phyloP scores from a whole-genome alignment of 2,113 vertebrate genomes.

The Lepisosteus osseus region DNA sequence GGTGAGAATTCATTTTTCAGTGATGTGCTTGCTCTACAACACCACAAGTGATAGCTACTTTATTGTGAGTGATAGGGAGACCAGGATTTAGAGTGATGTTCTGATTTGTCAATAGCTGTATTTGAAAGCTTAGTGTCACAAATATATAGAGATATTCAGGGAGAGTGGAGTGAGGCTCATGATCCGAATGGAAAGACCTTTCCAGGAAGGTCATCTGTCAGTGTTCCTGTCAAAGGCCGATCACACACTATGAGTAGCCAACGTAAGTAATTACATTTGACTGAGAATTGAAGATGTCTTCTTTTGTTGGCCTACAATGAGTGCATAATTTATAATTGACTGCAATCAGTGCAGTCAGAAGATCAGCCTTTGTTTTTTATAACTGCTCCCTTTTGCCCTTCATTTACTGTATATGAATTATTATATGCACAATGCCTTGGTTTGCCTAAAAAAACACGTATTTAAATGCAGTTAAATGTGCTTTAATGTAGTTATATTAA shows the following conservation, averaged over 20 bases:
- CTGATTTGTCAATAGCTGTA: slow-evolving; percentile 90
- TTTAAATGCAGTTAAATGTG: background rate
- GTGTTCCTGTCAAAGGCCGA: slow-evolving; percentile 86
- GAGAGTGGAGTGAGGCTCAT: slow-evolving; percentile 74
- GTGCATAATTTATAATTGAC: slow-evolving; percentile 97
- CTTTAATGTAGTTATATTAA: background rate
- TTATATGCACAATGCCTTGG: slow-evolving; percentile 27
- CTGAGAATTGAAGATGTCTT: slow-evolving; percentile 96
- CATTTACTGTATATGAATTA: slow-evolving; percentile 44
- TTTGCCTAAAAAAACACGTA: background rate
- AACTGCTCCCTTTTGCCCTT: background rate
- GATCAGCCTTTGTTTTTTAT: slow-evolving; percentile 30
- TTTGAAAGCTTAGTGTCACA: slow-evolving; percentile 81
- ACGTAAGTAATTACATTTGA: slow-evolving; percentile 98
- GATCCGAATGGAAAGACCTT: slow-evolving; percentile 76
- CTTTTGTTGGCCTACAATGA: slow-evolving; percentile 94
- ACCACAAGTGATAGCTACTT: slow-evolving; percentile 88
- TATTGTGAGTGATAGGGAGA: slow-evolving; percentile 95
- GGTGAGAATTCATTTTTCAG: slow-evolving; percentile 91
- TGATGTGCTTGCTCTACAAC: slow-evolving; percentile 80
- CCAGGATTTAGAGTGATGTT: slow-evolving; percentile 77
- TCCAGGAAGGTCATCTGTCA: slow-evolving; percentile 97
- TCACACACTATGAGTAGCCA: slow-evolving; percentile 82
- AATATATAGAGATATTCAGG: slow-evolving; percentile 87
- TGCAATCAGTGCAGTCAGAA: slow-evolving; percentile 68